These are phyloP conservation scores for Caenorhabditis imperialis DNA, from an alignment of 2,888 invertebrate genomes.

Conservation along the genomic window DNA sequence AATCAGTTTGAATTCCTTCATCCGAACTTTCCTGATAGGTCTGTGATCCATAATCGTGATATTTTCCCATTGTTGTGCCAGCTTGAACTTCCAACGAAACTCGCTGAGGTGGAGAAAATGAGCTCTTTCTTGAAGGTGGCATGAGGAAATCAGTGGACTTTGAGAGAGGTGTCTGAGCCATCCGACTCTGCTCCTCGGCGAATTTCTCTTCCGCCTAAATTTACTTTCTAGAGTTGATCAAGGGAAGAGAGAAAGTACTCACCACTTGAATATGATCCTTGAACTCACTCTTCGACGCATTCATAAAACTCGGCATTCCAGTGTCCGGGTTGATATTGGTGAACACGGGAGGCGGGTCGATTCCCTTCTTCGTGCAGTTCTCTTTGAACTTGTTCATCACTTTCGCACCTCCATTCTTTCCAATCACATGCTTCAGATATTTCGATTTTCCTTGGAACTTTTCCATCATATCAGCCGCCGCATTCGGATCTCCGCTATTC, in stretches of 20 bases:
- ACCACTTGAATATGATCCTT: constrained; percentile 66
- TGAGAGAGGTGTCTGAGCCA: constrained; percentile 27
- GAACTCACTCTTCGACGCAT: constrained; percentile 62
- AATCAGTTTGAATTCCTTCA: constrained; percentile 60
- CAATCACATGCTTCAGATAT: constrained; percentile 73
- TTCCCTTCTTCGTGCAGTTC: constrained; percentile 63
- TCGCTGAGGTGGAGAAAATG: constrained; percentile 2
- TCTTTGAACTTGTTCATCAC: constrained; percentile 76
- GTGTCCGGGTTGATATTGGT: constrained; percentile 75
- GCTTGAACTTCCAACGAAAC: constrained; percentile 37
- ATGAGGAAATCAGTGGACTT: constrained; percentile 34
- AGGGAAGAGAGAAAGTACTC: constrained; percentile 1
- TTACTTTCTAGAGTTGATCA: not conserved
- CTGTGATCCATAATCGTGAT: constrained; percentile 43
- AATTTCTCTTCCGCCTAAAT: constrained; percentile 41
- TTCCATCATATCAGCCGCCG: constrained; percentile 71
- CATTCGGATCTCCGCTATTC: constrained; percentile 72
- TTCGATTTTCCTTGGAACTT: constrained; percentile 75
- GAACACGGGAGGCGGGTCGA: constrained; percentile 70
- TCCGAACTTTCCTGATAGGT: constrained; percentile 51
- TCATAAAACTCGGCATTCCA: constrained; percentile 68
- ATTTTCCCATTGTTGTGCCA: constrained; percentile 41
- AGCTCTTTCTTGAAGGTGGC: constrained; percentile 18
- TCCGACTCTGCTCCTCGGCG: constrained; percentile 26
- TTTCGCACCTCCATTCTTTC: constrained; percentile 72